Base-by-base conservation (phyloP, 2,888 invertebrate genomes). In the Watsonalla binaria region DNA sequence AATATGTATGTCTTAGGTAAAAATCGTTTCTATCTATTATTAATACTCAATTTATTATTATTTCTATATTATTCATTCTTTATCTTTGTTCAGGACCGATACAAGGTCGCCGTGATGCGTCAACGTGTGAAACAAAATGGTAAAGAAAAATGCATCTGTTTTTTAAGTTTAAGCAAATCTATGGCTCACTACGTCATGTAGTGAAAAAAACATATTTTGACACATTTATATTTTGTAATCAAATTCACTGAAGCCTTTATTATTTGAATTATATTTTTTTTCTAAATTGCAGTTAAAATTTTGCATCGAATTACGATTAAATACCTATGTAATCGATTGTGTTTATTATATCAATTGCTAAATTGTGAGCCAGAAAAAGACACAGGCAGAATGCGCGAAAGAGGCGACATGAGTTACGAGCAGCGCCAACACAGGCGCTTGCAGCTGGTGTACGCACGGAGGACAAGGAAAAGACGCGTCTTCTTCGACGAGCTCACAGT, bases 401-500 rank as follows among this genome's bases (percentile, higher is more conserved):
- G 66, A 14, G 70, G 66, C 2, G 76, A 80, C 37, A 61, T 63
- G 6, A 76, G 77, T 54, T 60, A 72, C 45, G 80, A 78, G 11
- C 74, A 76, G 49, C 74, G 66, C 11, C 45, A 61, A 9, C 63
- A 70, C 47, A 74, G 66, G 4, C 77, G 68, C 9, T 59, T 84
- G 59, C 80, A 85, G 50, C 64, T 86, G 46, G 58, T 85, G 35
- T 85, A 84, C 60, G 57, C 80, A 0, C 76, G 74, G 6, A 72
- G 80, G 58, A 82, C 77, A 35, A 80, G 70, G 6, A 79, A 88
- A 57, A 70, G 78, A 39, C 80, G 81, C 62, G 52, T 81, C 14
- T 90, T 83, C 61, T 82, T 90, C 82, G 70, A 85, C 51, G 90
- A 86, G 48, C 80, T 90, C n/a, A 80, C 75, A 51, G 66, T 72